Conservation (phyloP, 2,888 invertebrate species). For the Anthoptus insignis region DNA sequence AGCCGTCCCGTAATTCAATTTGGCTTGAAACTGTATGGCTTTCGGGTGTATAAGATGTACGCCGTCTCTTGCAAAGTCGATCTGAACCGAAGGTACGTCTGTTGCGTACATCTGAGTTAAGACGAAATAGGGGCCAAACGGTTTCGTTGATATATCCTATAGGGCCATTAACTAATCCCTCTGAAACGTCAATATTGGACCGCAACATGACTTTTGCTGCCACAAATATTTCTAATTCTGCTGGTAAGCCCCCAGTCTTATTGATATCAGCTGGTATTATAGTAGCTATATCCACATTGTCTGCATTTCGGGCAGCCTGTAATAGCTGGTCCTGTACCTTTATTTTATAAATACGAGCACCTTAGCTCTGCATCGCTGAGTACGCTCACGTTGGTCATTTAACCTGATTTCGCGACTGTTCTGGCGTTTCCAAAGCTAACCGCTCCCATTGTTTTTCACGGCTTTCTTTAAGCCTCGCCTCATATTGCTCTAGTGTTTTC, state of each 20-base stretch:
- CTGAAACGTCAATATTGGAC: slow-evolving; percentile 44
- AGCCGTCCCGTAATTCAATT: no score
- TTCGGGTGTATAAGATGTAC: no score
- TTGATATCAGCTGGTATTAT: slow-evolving; percentile 46
- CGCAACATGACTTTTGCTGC: slow-evolving; percentile 47
- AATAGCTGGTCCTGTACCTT: slow-evolving; percentile 44
- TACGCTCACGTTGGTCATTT: slow-evolving; percentile 41
- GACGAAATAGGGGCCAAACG: no score
- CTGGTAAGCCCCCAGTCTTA: slow-evolving; percentile 42
- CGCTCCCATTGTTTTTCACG: no score
- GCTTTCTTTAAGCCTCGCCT: no score
- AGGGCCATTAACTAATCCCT: slow-evolving; percentile 45
- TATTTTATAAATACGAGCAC: slow-evolving; percentile 41
- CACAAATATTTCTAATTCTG: slow-evolving; percentile 44
- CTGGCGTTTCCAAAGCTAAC: no score
- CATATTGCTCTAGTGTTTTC: no score
- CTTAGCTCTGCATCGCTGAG: slow-evolving; percentile 42
- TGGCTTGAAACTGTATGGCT: no score
- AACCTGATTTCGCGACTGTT: no score
- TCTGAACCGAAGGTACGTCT: no score
- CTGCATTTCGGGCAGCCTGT: slow-evolving; percentile 39
- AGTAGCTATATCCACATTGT: slow-evolving; percentile 19
- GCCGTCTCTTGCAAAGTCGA: no score
- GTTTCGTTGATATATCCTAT: slow-evolving; percentile 44
- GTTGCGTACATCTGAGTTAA: no score